A percentile compares a stretch with the other conserved stretches of the same genome.
phyloP scores from a whole-genome alignment of 1,140 invertebrate genomes.

The Oncopeltus fasciatus region DNA sequence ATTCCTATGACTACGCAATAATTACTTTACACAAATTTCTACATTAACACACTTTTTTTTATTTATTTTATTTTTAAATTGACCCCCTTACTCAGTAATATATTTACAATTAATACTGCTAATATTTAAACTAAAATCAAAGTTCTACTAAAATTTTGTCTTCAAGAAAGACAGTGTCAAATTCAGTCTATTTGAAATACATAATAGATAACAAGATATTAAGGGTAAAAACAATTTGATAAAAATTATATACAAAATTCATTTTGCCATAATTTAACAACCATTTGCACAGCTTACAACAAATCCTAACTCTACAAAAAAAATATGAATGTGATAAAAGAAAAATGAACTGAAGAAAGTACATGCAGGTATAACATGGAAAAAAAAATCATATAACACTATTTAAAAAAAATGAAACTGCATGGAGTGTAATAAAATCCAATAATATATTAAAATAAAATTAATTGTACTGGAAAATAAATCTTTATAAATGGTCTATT shows the following conservation, averaged over 20 bases:
- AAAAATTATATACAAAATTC: background rate
- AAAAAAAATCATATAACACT: no score
- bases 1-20: background rate
- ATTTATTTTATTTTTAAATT: background rate
- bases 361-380: no score
- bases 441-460: no score
- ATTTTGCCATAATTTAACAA: no score
- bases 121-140: background rate
- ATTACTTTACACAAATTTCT: constrained; percentile 1
- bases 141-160: background rate
- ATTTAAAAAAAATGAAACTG: no score
- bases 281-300: no score
- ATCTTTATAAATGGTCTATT: no score
- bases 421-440: no score
- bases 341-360: no score
- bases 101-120: constrained; percentile 4
- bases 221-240: background rate
- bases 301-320: no score
- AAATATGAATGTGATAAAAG: no score
- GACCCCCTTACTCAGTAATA: background rate
- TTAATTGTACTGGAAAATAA: no score
- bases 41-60: background rate
- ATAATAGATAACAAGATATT: background rate
- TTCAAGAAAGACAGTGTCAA: background rate
- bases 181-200: background rate